phyloP scores from a whole-genome alignment of 2,113 vertebrate species.

The Columba livia region DNA sequence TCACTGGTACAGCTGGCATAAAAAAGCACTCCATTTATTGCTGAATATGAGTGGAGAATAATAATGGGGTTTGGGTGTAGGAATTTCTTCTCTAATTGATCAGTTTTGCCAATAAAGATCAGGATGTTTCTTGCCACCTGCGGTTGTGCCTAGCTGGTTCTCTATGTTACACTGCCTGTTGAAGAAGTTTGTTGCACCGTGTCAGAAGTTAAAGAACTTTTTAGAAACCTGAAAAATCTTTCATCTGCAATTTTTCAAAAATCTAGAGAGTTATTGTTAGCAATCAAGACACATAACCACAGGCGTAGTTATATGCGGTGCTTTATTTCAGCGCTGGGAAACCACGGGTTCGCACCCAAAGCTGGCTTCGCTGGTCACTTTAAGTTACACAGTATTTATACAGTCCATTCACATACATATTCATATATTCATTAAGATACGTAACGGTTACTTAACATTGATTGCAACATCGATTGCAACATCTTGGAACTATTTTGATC shows the following conservation, averaged over 20 bases:
- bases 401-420: no score
- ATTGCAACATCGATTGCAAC: no score
- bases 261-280: not conserved
- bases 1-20: not conserved
- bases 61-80: not conserved
- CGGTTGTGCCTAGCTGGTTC: not conserved
- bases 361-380: no score
- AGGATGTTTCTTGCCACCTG: not conserved
- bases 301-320: no score
- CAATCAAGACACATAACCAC: no score
- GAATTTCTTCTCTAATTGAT: not conserved
- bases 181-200: not conserved
- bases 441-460: no score
- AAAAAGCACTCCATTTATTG: not conserved
- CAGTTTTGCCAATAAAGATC: not conserved
- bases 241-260: not conserved
- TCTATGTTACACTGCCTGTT: not conserved
- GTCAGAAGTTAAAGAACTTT: not conserved
- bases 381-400: no score
- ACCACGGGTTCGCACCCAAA: no score
- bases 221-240: not conserved
- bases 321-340: no score
- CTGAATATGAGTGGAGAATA: not conserved
- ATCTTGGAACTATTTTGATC: no score
- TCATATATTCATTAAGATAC: no score